Percentiles rank a stretch among this genome's conserved stretches.
Conservation (phyloP, 2,113 vertebrate species). For the Toxostoma redivivum region DNA sequence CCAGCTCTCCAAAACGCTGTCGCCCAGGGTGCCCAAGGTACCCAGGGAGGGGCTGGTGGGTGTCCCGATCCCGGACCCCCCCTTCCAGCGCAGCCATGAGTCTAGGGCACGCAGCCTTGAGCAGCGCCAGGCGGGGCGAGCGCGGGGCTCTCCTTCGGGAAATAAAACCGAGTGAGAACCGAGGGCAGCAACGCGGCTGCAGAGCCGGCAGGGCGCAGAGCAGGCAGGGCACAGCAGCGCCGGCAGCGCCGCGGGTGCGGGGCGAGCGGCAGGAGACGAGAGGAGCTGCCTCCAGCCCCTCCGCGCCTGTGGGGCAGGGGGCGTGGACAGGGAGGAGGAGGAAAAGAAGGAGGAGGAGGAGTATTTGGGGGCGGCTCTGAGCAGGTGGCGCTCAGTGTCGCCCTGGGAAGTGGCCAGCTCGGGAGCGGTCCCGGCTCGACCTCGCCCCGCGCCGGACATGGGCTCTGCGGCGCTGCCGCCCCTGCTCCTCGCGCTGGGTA, state of each 20-base stretch:
- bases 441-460: not conserved
- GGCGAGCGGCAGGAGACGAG: fast-evolving
- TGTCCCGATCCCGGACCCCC: no score
- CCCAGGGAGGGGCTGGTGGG: not conserved
- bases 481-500: not conserved
- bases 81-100: not conserved
- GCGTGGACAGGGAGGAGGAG: not conserved
- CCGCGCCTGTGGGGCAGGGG: not conserved
- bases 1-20: fast-evolving
- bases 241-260: fast-evolving
- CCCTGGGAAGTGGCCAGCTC: not conserved
- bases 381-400: conserved; percentile 34
- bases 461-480: not conserved
- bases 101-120: not conserved
- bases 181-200: fast-evolving
- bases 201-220: fast-evolving
- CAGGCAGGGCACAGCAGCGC: fast-evolving
- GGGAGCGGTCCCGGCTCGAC: fast-evolving
- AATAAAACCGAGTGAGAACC: fast-evolving
- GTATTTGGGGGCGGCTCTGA: not conserved
- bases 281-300: not conserved
- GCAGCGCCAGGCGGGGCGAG: not conserved
- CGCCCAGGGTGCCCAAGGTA: no score
- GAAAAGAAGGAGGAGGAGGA: not conserved
- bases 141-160: fast-evolving